Evolutionary conservation across 1,140 invertebrate species (phyloP).

Genomic region (Diachasma alloeum): DNA sequence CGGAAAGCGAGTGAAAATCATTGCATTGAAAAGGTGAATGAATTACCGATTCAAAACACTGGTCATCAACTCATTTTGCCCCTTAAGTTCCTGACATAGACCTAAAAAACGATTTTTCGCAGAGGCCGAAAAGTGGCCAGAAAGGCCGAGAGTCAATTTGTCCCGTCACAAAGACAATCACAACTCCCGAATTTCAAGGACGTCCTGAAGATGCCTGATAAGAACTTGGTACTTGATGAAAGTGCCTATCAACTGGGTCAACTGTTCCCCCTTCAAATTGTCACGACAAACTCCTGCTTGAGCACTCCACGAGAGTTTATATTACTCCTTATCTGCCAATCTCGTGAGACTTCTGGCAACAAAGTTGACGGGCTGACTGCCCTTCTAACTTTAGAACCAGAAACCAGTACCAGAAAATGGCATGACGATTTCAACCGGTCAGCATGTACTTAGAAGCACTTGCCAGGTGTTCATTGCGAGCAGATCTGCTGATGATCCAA

Average conservation of each 20-base stretch:
- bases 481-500: not conserved
- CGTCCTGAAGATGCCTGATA: not conserved
- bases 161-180: not conserved
- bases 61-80: no score
- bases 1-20: no score
- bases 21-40: no score
- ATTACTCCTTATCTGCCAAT: not conserved
- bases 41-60: no score
- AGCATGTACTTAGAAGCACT: not conserved
- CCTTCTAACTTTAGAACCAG: not conserved
- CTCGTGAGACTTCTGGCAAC: not conserved
- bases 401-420: not conserved
- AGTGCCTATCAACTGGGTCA: slow-evolving; percentile 7
- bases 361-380: not conserved
- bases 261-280: not conserved
- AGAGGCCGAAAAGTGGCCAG: no score
- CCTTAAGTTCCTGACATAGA: no score
- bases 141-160: not conserved
- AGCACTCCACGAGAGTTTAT: not conserved
- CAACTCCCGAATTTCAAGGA: not conserved
- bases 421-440: not conserved
- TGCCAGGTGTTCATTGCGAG: not conserved
- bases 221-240: not conserved
- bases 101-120: no score
- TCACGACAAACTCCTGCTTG: not conserved